A percentile compares a stretch with the other conserved stretches of the same genome.
Conservation (phyloP, 2,113 vertebrate genomes). For the Zosterops borbonicus region DNA sequence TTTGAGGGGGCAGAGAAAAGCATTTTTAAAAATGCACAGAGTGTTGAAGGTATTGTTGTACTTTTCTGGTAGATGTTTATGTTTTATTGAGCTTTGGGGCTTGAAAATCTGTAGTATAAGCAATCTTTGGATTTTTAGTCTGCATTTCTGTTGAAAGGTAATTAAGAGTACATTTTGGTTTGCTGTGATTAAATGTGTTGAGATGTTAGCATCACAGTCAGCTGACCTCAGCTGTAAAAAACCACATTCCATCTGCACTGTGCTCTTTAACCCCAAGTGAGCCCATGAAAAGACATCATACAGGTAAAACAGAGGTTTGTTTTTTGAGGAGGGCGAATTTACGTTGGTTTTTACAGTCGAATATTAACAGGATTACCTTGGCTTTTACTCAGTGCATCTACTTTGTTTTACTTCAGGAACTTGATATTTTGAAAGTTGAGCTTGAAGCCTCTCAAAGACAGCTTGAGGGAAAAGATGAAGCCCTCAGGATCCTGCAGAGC, state of each 20-base stretch:
- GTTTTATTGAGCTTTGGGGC: not conserved
- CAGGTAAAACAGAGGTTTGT: not conserved
- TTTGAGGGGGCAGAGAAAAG: accelerated
- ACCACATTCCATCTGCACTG: not conserved
- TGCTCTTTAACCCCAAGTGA: not conserved
- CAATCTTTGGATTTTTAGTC: not conserved
- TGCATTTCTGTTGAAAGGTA: not conserved
- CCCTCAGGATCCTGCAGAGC: conserved; percentile 89
- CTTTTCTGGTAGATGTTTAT: not conserved
- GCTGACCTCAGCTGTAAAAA: not conserved
- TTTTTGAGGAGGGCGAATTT: not conserved
- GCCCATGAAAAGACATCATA: not conserved
- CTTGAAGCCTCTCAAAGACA: conserved; percentile 87
- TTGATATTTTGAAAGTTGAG: conserved; percentile 82
- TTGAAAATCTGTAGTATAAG: not conserved
- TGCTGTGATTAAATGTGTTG: not conserved
- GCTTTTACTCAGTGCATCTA: not conserved
- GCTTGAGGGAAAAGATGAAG: conserved; percentile 92
- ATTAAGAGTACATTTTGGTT: not conserved
- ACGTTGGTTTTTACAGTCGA: accelerated
- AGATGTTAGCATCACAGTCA: not conserved
- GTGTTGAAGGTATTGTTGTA: not conserved
- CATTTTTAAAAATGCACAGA: not conserved
- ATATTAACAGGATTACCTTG: not conserved
- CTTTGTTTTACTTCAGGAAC: conserved; percentile 74